Evolutionary conservation across 2,113 vertebrate species (phyloP).

Genomic region (Castor canadensis): DNA sequence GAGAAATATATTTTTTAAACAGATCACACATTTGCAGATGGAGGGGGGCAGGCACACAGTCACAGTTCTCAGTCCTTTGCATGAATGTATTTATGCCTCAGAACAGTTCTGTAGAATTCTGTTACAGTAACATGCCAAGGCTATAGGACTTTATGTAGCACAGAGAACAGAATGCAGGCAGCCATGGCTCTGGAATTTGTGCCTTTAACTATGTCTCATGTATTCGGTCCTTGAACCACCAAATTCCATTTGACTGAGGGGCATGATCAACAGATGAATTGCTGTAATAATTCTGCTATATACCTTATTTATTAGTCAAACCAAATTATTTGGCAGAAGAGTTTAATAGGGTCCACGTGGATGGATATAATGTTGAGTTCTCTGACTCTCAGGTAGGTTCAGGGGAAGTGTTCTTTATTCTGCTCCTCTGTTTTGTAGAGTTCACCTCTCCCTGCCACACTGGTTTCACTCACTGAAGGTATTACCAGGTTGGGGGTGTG

Average conservation of each 20-base stretch:
- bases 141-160: neutral
- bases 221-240: neutral
- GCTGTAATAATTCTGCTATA: neutral
- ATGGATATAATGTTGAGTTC: neutral
- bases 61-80: neutral
- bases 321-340: neutral
- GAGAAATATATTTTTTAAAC: neutral
- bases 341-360: neutral
- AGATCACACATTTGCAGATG: neutral
- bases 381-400: neutral
- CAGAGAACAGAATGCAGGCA: neutral
- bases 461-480: neutral
- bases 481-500: too few species aligned
- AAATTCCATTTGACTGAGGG: neutral
- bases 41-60: neutral
- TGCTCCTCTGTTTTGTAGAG: neutral
- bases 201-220: fast-evolving
- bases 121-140: too few species aligned
- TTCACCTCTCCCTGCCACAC: neutral
- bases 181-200: neutral
- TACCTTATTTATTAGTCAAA: neutral
- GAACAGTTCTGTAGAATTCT: neutral
- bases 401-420: neutral
- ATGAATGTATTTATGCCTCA: neutral
- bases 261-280: neutral